phyloP scores from a whole-genome alignment of 2,888 invertebrate species.

The Polia nebulosa region DNA sequence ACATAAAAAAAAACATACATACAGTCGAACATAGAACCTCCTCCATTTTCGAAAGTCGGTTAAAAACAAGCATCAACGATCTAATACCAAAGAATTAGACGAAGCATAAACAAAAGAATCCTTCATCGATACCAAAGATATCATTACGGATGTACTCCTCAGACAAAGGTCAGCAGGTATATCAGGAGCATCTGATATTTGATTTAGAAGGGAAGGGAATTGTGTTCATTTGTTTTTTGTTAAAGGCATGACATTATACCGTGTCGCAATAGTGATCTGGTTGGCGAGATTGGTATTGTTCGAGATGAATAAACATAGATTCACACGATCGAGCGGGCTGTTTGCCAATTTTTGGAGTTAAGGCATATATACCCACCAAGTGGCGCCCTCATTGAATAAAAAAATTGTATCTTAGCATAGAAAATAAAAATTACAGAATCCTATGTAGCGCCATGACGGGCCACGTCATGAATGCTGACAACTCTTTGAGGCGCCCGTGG shows the following conservation, averaged over 20 bases:
- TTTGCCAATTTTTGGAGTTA: slow-evolving; percentile 13
- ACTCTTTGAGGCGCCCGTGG: no score
- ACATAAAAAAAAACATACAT: no score
- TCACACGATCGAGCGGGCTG: slow-evolving; percentile 19
- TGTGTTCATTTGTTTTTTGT: slow-evolving; percentile 59
- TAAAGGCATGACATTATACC: slow-evolving; percentile 48
- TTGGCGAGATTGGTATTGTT: slow-evolving; percentile 45
- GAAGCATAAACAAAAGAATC: slow-evolving; percentile 50
- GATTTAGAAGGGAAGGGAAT: slow-evolving; percentile 65
- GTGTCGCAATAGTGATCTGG: slow-evolving; percentile 54
- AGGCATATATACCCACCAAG: no score
- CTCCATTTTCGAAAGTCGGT: no score
- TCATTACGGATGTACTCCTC: slow-evolving; percentile 55
- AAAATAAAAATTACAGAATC: no score
- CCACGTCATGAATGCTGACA: no score
- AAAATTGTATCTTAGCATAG: no score
- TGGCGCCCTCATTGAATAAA: no score
- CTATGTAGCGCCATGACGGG: no score
- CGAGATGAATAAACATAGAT: slow-evolving; percentile 5
- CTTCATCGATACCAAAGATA: slow-evolving; percentile 40
- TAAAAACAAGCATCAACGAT: no score
- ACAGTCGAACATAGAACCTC: no score
- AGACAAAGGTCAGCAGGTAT: slow-evolving; percentile 45
- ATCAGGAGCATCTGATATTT: slow-evolving; percentile 65
- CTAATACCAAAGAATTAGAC: no score